Conservation (phyloP, 2,113 vertebrate genomes). For the Onychorhynchus coronatus region DNA sequence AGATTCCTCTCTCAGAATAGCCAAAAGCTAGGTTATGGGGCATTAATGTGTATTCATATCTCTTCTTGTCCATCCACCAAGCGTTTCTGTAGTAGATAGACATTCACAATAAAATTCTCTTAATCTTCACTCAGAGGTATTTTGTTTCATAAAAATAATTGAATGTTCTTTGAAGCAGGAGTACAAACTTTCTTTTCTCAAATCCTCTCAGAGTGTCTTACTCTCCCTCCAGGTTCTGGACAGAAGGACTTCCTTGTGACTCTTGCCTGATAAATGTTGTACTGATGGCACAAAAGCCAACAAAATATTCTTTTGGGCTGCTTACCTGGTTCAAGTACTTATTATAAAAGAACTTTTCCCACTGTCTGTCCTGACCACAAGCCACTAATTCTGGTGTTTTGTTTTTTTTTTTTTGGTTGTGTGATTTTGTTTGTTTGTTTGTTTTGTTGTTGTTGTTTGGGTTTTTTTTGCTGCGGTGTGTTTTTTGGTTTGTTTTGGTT, state of each 20-base stretch:
- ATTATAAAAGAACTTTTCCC: neutral
- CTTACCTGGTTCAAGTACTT: neutral
- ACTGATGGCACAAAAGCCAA: neutral
- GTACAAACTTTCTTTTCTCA: neutral
- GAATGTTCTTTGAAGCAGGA: neutral
- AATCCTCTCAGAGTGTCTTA: neutral
- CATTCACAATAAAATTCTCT: neutral
- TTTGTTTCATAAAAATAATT: neutral
- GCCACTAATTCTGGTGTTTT: neutral
- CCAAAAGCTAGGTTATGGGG: neutral
- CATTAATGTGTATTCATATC: neutral
- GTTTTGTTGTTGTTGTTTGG: fast-evolving
- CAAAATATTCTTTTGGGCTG: neutral
- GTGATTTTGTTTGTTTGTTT: neutral
- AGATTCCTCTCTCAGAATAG: neutral
- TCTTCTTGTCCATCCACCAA: neutral
- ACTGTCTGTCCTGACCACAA: neutral
- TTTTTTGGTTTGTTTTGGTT: neutral
- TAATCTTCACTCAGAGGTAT: neutral
- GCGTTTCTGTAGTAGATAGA: neutral
- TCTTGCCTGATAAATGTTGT: neutral
- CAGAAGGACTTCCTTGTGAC: neutral
- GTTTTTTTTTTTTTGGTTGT: neutral
- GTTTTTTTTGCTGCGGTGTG: neutral
- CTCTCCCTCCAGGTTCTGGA: neutral